Evolutionary conservation across 2,888 invertebrate genomes (phyloP).

Genomic region (Ecliptopera silaceata): DNA sequence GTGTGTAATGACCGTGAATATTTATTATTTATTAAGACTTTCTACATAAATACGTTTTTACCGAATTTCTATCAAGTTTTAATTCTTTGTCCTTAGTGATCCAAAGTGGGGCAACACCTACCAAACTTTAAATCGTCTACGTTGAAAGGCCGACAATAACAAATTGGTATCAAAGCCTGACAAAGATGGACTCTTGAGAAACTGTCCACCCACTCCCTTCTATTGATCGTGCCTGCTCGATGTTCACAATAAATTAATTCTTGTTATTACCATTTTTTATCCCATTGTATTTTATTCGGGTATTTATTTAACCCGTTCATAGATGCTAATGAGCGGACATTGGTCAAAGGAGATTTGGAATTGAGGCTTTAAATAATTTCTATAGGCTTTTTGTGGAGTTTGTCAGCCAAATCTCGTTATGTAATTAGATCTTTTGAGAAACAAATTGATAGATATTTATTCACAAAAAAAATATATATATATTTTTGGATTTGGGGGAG

Average conservation of each 20-base stretch:
- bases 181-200: slow-evolving; percentile 82
- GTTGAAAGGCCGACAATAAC: slow-evolving; percentile 80
- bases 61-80: slow-evolving; percentile 26
- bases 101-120: slow-evolving; percentile 66
- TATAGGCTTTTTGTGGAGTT: slow-evolving; percentile 42
- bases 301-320: slow-evolving; percentile 74
- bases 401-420: slow-evolving; percentile 36
- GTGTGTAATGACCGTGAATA: no score
- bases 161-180: slow-evolving; percentile 81
- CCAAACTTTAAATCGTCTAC: slow-evolving; percentile 77
- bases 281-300: slow-evolving; percentile 66
- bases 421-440: slow-evolving; percentile 31
- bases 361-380: slow-evolving; percentile 39
- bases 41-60: no score
- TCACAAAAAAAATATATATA: slow-evolving; percentile 17
- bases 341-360: slow-evolving; percentile 70
- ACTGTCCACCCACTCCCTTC: slow-evolving; percentile 81
- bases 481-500: no score
- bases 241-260: slow-evolving; percentile 80
- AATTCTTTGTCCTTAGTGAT: slow-evolving; percentile 50
- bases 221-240: slow-evolving; percentile 76
- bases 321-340: slow-evolving; percentile 72
- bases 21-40: no score
- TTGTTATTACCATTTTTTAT: slow-evolving; percentile 80
- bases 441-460: slow-evolving; percentile 31